Evolutionary conservation across 2,888 invertebrate genomes (phyloP).

Genomic region (Salticus scenicus): DNA sequence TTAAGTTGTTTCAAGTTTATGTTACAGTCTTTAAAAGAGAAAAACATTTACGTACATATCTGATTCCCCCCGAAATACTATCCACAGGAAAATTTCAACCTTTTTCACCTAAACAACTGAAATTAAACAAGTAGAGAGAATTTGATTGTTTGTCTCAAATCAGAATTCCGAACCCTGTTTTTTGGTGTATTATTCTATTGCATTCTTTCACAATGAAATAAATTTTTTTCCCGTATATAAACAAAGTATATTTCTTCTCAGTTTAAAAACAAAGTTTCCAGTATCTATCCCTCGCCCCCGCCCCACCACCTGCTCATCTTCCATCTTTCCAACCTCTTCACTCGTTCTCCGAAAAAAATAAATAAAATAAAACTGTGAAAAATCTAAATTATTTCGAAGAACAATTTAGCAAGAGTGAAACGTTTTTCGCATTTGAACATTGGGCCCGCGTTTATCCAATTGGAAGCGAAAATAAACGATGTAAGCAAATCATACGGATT

Average conservation of each 20-base stretch:
- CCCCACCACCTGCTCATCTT: too few relatives aligned
- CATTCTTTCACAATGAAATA: constrained; percentile 42
- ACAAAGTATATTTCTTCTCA: constrained; percentile 33
- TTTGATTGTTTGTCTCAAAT: background rate
- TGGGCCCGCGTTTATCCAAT: constrained; percentile 58
- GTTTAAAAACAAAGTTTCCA: constrained; percentile 57
- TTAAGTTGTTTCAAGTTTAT: too few relatives aligned
- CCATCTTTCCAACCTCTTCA: background rate
- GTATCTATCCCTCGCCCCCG: too few relatives aligned
- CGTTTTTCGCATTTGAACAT: constrained; percentile 41
- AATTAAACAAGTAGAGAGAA: background rate
- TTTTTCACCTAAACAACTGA: background rate
- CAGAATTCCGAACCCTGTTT: background rate
- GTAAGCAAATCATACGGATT: constrained; percentile 69
- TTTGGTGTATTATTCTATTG: constrained; percentile 36
- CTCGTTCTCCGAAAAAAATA: background rate
- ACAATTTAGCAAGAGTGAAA: constrained; percentile 45
- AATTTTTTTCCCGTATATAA: constrained; percentile 30
- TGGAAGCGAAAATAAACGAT: constrained; percentile 62
- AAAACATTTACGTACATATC: too few relatives aligned
- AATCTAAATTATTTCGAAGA: constrained; percentile 56
- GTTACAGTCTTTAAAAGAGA: too few relatives aligned
- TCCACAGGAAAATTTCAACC: too few relatives aligned
- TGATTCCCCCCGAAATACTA: too few relatives aligned
- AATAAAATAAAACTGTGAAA: constrained; percentile 39